Evolutionary conservation across 2,797 vertebrate species (phyloP), one percentile per base, ranked within the genome.

Genomic region (Pangasius macronema): DNA sequence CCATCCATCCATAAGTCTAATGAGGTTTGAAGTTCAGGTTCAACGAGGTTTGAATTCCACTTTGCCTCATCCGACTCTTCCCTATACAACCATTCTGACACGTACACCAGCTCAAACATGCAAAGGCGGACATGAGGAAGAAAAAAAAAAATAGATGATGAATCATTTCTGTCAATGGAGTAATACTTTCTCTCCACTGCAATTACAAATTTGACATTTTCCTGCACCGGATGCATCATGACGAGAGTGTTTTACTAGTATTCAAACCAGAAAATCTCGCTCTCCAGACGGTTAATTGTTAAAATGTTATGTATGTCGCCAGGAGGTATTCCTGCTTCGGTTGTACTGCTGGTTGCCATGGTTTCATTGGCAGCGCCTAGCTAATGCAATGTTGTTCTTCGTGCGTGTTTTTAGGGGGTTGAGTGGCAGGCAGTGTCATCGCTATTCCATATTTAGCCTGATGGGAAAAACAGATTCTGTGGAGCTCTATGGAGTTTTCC

Each of bases 291-390:
- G 55, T 57, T 61, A 14, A 61, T 61, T 59, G 59, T 46, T 80
- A 59, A 14, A 61, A 42, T 59, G 59, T 42, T n/a, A 36, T 36
- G 30, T 57, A 22, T 36, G 77, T 33, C 51, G 8, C n/a, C 77
- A 80, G 33, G 3, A 80, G 30, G 53, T 36, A 80, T 57, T 80
- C 76, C 76, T 79, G 76, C 76, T 33, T 33, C 51, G 8, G 51
- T 18, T 5, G 51, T 79, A 57, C 18, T 55, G 51, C 30, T 36
- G n/a, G 51, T 55, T 36, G 76, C n/a, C 7, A 11, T 79, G 30
- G 76, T 55, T 22, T 33, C 10, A 6, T 8, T 14, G 36, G 36
- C 53, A 16, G 55, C 22, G 10, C 53, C 9, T 36, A 13, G 20
- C 22, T 27, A 81, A 39, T 22, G 57, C 36, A 27, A 79, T 22